Base-by-base conservation (phyloP, 2,888 invertebrate genomes). In the Cheilosia vulpina region DNA sequence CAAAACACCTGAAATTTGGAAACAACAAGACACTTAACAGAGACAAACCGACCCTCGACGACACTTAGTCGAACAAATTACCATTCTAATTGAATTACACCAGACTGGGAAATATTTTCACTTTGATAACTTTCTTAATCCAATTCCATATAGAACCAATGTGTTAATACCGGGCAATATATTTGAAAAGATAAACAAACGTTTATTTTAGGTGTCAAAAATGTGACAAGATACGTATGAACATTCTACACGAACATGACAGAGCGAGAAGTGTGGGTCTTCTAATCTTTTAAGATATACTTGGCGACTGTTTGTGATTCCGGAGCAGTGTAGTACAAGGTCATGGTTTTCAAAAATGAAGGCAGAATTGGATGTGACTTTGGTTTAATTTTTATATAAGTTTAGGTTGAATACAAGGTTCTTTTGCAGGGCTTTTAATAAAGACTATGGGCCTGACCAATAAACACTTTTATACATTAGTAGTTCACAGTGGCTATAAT, bases 51-150 rank as follows among this genome's bases (percentile, higher is more conserved):
- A 53, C 63, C 15, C 45, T 31, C 45, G 13, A 45, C 34, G 11
- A 68, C 52, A 63, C 31, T 1, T 43, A 34, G 53, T 31, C 31
- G 4, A 60, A 68, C 50, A 62, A 75, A 75, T 65, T 80, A 43
- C 68, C 57, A 65, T 66, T 60, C 71, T 84, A 84, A 84, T 84
- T 80, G 69, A 84, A 84, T 84, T 84, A 84, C 71, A 55, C 53
- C 55, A 76, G 17, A 19, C 3, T 15, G 17, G 53, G 53, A n/a
- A 58, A 80, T 71, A 71, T 68, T 75, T 65, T 47, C 69, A 63
- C 55, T 55, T 13, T 55, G 55, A 45, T 73, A 63, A 66, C 34
- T 68, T 53, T 7, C 27, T 52, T 82, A 84, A 84, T 80, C 80
- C 84, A 71, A 84, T 84, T 84, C 69, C 80, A 80, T 76, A 75